Conservation (phyloP, 2,888 invertebrate genomes). For the Tubulanus polymorphus region DNA sequence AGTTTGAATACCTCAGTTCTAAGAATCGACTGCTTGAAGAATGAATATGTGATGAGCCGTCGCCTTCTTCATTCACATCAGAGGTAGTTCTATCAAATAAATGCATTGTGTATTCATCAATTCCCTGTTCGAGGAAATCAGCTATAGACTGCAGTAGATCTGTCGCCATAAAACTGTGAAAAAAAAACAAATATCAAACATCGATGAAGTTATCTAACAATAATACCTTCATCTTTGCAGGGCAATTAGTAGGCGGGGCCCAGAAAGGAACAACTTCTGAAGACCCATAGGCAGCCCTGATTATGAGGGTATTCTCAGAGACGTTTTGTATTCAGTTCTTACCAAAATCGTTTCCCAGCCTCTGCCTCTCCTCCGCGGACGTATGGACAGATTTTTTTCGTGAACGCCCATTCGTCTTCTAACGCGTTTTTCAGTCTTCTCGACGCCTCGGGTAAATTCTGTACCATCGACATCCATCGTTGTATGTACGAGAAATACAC, state of each 20-base stretch:
- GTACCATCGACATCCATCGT: slow-evolving; percentile 65
- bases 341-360: slow-evolving; percentile 76
- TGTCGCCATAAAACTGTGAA: slow-evolving; percentile 57
- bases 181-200: too few relatives aligned
- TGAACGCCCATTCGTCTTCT: slow-evolving; percentile 85
- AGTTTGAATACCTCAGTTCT: not conserved
- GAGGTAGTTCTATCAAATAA: slow-evolving; percentile 38
- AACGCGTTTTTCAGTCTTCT: slow-evolving; percentile 65
- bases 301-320: too few relatives aligned
- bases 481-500: slow-evolving; percentile 83
- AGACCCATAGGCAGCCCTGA: too few relatives aligned
- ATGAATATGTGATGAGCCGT: too few relatives aligned
- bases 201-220: too few relatives aligned
- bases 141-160: slow-evolving; percentile 58
- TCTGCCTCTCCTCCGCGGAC: slow-evolving; percentile 70
- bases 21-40: too few relatives aligned
- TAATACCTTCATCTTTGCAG: too few relatives aligned
- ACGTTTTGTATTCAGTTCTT: slow-evolving; percentile 36
- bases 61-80: slow-evolving; percentile 4
- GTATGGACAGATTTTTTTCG: slow-evolving; percentile 71
- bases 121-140: slow-evolving; percentile 56
- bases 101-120: slow-evolving; percentile 49
- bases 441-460: slow-evolving; percentile 45
- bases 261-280: too few relatives aligned
- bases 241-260: too few relatives aligned